These are phyloP conservation scores for Onychostruthus taczanowskii DNA, from an alignment of 2,113 vertebrate species.

Conservation along the genomic window DNA sequence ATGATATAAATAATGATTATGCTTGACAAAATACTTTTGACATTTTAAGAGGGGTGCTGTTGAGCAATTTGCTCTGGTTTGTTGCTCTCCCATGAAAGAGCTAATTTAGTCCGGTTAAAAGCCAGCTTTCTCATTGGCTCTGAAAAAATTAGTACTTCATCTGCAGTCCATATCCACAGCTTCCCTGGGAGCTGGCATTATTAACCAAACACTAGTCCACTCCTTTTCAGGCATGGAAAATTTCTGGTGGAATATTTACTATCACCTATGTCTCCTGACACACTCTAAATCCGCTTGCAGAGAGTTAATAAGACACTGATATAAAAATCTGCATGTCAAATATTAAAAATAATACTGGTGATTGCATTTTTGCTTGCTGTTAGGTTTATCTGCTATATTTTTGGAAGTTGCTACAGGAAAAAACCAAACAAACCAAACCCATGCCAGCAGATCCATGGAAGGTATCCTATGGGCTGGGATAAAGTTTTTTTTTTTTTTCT, in stretches of 20 bases:
- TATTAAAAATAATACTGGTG: background rate
- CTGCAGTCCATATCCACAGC: background rate
- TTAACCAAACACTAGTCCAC: background rate
- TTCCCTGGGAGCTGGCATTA: background rate
- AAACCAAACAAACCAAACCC: background rate
- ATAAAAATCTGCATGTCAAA: background rate
- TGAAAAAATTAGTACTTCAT: background rate
- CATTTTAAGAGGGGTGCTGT: conserved; percentile 33
- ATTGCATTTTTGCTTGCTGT: background rate
- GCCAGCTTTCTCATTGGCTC: background rate
- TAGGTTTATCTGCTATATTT: background rate
- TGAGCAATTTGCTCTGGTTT: conserved; percentile 54
- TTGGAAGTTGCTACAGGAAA: background rate
- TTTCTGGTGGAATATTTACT: background rate
- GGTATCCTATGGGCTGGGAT: background rate
- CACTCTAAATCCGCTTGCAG: background rate
- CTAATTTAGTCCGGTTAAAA: conserved; percentile 34
- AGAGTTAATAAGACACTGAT: background rate
- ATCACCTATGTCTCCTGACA: background rate
- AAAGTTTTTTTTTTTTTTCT: background rate
- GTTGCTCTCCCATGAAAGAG: conserved; percentile 28
- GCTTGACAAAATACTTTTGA: conserved; percentile 47
- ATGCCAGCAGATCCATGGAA: background rate
- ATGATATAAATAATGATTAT: conserved; percentile 47
- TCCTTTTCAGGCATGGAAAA: background rate